Evolutionary conservation across 2,113 vertebrate genomes (phyloP).

Genomic region (Melanotaenia duboulayi): DNA sequence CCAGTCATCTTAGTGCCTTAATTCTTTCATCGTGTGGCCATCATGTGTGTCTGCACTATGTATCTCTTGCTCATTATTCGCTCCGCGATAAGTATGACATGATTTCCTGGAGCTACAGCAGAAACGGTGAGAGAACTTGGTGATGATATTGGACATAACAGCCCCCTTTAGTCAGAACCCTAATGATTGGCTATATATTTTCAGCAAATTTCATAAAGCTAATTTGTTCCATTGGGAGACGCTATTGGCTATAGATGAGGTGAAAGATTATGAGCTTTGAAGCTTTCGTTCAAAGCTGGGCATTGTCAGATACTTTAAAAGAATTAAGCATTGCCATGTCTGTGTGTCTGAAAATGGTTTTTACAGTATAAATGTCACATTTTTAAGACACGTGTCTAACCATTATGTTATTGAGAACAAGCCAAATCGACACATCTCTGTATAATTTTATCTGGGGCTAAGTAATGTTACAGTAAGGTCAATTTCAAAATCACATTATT

Average conservation of each 20-base stretch:
- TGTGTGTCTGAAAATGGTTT: background rate
- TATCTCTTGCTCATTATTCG: conserved; percentile 59
- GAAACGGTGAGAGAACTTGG: conserved; percentile 11
- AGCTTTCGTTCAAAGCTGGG: conserved; percentile 1
- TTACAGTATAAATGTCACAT: background rate
- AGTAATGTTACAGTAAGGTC: background rate
- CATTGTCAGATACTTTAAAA: background rate
- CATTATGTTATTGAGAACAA: too few species aligned
- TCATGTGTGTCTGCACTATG: conserved; percentile 40
- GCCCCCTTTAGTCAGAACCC: conserved; percentile 16
- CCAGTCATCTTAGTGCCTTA: conserved; percentile 50
- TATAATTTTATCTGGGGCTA: background rate
- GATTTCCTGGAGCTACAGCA: conserved; percentile 38
- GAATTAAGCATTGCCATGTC: background rate
- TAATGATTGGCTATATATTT: conserved; percentile 13
- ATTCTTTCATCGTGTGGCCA: conserved; percentile 41
- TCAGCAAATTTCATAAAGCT: conserved; percentile 35
- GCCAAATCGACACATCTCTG: background rate
- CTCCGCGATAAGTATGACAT: conserved; percentile 46
- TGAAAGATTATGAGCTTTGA: conserved; percentile 20
- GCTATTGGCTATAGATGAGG: background rate
- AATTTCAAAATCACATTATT: background rate
- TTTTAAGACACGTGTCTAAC: background rate
- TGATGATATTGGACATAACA: conserved; percentile 21
- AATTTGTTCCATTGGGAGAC: conserved; percentile 7